A percentile compares a stretch with the other conserved stretches of the same genome.
Evolutionary conservation across 2,113 vertebrate genomes (phyloP).

Genomic region (Dolichallabes microphthalmus): DNA sequence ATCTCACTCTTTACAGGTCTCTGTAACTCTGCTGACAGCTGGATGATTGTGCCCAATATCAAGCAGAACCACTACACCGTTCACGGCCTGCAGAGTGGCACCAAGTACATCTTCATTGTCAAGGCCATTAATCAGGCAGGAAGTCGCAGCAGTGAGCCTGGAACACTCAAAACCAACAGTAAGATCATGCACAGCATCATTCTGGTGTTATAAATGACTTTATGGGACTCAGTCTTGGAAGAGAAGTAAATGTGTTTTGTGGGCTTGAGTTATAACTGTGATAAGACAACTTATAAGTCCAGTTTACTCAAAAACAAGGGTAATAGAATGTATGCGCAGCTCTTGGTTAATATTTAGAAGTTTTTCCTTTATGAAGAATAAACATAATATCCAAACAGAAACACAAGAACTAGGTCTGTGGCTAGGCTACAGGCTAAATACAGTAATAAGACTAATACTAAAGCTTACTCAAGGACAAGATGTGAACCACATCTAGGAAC

Average conservation of each 20-base stretch:
- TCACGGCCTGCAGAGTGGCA: slow-evolving; percentile 94
- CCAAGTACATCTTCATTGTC: slow-evolving; percentile 94
- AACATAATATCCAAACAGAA: no score
- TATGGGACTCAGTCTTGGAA: background rate
- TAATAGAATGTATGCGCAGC: no score
- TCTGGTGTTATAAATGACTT: background rate
- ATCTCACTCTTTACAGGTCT: slow-evolving; percentile 76
- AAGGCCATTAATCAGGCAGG: slow-evolving; percentile 98
- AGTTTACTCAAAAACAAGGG: background rate
- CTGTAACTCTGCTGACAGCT: slow-evolving; percentile 97
- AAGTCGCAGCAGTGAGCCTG: slow-evolving; percentile 90
- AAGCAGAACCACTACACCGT: slow-evolving; percentile 99
- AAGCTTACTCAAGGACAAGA: no score
- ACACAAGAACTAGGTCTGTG: no score
- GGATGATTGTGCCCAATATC: slow-evolving; percentile 99
- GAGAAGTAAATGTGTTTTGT: background rate
- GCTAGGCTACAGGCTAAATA: no score
- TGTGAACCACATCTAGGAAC: no score
- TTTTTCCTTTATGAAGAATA: no score
- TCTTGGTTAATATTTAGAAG: no score
- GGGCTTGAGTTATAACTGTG: background rate
- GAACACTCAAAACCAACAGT: slow-evolving; percentile 98
- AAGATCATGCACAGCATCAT: slow-evolving; percentile 53
- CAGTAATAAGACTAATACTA: no score
- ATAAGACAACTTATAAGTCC: background rate